Conservation (phyloP, 2,888 invertebrate species). For the Drosophila koepferae region DNA sequence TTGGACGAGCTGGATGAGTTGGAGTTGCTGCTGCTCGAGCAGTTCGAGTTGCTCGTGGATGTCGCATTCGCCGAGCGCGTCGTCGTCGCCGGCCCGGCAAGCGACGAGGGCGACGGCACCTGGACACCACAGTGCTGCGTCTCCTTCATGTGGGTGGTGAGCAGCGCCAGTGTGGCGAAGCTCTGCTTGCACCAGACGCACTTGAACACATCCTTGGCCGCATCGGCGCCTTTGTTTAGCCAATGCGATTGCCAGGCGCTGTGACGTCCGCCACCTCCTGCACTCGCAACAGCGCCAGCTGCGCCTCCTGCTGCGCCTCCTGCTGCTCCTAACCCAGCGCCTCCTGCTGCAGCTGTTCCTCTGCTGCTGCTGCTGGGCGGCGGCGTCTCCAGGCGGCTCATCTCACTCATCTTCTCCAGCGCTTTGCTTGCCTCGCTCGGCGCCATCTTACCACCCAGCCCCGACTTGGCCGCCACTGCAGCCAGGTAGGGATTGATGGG, state of each 20-base stretch:
- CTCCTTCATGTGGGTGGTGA: slow-evolving; percentile 99
- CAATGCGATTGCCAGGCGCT: slow-evolving; percentile 99
- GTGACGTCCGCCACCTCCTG: slow-evolving; percentile 87
- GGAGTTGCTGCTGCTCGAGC: slow-evolving; percentile 79
- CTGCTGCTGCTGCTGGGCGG: slow-evolving; percentile 86
- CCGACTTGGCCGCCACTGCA: slow-evolving; percentile 88
- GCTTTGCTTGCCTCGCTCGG: slow-evolving; percentile 95
- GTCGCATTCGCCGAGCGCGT: slow-evolving; percentile 57
- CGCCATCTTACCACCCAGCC: slow-evolving; percentile 87
- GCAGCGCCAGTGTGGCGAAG: slow-evolving; percentile 96
- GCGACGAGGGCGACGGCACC: slow-evolving; percentile 86
- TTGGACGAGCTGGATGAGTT: slow-evolving; percentile 88
- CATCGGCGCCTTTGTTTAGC: slow-evolving; percentile 97
- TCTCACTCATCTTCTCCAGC: slow-evolving; percentile 95
- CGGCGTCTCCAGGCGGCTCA: slow-evolving; percentile 90
- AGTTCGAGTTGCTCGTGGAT: slow-evolving; percentile 84
- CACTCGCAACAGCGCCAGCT: slow-evolving; percentile 69
- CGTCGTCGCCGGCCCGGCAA: slow-evolving; percentile 1
- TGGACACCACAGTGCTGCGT: slow-evolving; percentile 97
- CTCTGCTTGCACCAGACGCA: slow-evolving; percentile 99
- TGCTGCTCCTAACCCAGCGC: slow-evolving; percentile 85
- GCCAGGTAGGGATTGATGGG: slow-evolving; percentile 93
- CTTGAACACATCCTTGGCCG: slow-evolving; percentile 97
- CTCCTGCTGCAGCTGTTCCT: slow-evolving; percentile 81
- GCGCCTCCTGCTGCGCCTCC: slow-evolving; percentile 85